Percentiles rank a stretch among this genome's conserved stretches.
These are phyloP conservation scores for Manis pentadactyla DNA, from an alignment of 2,797 vertebrate species.

Conservation along the genomic window DNA sequence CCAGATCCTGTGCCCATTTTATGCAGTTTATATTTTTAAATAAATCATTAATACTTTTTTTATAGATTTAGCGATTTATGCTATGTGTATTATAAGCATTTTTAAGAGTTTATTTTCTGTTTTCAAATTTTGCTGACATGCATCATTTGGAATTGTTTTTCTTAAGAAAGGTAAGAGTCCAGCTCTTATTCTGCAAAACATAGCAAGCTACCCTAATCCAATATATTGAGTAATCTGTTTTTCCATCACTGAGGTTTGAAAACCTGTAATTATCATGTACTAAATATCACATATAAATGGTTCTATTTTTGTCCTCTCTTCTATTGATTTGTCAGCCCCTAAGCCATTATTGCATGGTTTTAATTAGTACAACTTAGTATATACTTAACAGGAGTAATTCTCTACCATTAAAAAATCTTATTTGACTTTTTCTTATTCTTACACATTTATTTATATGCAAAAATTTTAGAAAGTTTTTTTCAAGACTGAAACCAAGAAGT, in stretches of 20 bases:
- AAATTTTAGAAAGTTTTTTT: not conserved
- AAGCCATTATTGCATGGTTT: not conserved
- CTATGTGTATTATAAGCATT: not conserved
- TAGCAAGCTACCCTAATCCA: not conserved
- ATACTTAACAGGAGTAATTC: constrained; percentile 2
- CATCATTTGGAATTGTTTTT: constrained; percentile 17
- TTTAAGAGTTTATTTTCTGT: not conserved
- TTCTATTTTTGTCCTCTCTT: constrained; percentile 41
- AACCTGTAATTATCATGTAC: not conserved
- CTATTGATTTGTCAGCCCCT: constrained; percentile 8
- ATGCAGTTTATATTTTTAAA: not conserved
- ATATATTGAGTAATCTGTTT: not conserved
- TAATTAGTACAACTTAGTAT: constrained; percentile 1
- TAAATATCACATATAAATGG: not conserved
- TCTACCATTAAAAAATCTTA: not conserved
- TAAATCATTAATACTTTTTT: not conserved
- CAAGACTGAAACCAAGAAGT: not conserved
- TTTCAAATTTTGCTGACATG: not conserved
- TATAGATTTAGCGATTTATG: not conserved
- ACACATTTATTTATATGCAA: not conserved
- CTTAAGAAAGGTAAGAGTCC: not conserved
- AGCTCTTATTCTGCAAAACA: not conserved
- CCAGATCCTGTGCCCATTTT: not conserved
- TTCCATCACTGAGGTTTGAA: constrained; percentile 25
- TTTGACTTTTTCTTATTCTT: not conserved